Base-by-base conservation (phyloP, 2,888 invertebrate genomes). In the Azorinus chamasolen region DNA sequence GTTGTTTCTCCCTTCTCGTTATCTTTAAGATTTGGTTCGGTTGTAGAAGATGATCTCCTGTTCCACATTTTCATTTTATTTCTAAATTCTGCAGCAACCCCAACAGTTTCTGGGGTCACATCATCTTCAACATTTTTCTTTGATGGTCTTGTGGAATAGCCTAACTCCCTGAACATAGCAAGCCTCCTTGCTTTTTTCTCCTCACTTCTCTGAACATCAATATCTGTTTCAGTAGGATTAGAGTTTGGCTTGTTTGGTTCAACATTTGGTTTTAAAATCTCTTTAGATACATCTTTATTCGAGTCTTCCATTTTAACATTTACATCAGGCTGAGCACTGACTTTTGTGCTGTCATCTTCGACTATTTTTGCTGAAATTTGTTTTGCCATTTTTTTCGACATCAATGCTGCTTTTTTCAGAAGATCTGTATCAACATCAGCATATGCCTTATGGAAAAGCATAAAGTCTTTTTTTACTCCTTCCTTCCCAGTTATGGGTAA, bases 371-470 rank as follows among this genome's bases (percentile, higher is more conserved):
- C 45, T 24, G 69, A 64, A 0, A 66, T 32, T 27, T 61, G 66
- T 48, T 70, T 59, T 41, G 80, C 80, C 76, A 80, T 76, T 55
- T 63, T 73, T 43, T 59, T 70, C n/a, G 80, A 66, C 76, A 80
- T 77, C 12, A 73, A 24, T 25, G 73, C 70, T 16, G 80, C 80
- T 50, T 66, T 73, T 48, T 66, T 70, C 41, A 80, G 50, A 4
- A 80, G 32, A 63, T 64, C 63, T 65, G 32, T 62, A 53, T 80
- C 73, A 50, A 80, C 64, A 24, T 74, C 66, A 22, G 76, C 73
- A 74, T 14, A 51, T 39, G 27, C 10, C 4, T 32, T 32, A 6
- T 32, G 4, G 4, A 32, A 32, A 4, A 32, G 32, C 10, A 6
- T 32, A 4, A 10, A 32, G 10, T 32, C 32, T 32, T 32, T 32